These are phyloP conservation scores for Cherax destructor DNA, from an alignment of 1,140 invertebrate genomes.

Conservation along the genomic window DNA sequence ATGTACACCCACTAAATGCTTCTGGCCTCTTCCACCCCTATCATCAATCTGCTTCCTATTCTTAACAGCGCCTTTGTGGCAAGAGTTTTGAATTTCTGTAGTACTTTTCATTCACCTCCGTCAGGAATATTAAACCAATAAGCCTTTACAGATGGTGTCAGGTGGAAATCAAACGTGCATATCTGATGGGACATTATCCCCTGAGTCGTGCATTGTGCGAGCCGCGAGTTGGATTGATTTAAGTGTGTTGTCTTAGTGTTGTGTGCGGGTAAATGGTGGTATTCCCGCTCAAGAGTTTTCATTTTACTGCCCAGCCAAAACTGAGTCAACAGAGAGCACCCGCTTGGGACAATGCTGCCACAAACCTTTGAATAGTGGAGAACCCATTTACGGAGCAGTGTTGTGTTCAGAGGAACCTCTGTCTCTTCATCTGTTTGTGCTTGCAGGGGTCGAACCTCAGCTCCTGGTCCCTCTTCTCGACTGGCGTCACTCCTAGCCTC, in stretches of 20 bases:
- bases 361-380: slow-evolving; percentile 20
- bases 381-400: slow-evolving; percentile 20
- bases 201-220: not conserved
- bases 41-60: not conserved
- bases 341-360: slow-evolving; percentile 16
- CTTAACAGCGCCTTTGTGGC: slow-evolving; percentile 12
- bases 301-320: slow-evolving; percentile 23
- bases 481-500: too few relatives aligned
- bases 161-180: slow-evolving; percentile 21
- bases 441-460: too few relatives aligned
- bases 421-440: too few relatives aligned
- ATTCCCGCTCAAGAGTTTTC: slow-evolving; percentile 21
- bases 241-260: slow-evolving; percentile 14
- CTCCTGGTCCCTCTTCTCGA: too few relatives aligned
- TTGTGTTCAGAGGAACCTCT: not conserved
- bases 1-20: not conserved
- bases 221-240: slow-evolving; percentile 19
- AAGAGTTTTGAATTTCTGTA: slow-evolving; percentile 2
- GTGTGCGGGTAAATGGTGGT: not conserved
- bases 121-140: slow-evolving; percentile 44
- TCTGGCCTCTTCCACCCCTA: not conserved
- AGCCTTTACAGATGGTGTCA: slow-evolving; percentile 16
- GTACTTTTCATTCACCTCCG: slow-evolving; percentile 19
- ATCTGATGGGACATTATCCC: slow-evolving; percentile 26
- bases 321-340: slow-evolving; percentile 33